Conservation (phyloP, 2,113 vertebrate genomes). For the Myocastor coypus region DNA sequence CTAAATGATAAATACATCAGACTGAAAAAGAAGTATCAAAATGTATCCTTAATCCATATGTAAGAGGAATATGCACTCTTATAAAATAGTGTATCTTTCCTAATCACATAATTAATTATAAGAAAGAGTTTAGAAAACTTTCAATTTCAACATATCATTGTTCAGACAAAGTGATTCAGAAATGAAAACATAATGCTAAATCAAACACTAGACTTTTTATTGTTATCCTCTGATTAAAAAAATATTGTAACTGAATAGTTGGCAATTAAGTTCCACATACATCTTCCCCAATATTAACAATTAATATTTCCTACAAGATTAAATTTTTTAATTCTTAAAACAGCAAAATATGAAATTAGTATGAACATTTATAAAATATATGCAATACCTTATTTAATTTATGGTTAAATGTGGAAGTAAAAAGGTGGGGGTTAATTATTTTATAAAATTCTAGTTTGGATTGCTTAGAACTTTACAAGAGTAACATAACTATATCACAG, state of each 20-base stretch:
- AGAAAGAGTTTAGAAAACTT: conserved; percentile 31
- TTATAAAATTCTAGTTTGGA: background rate
- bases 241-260: background rate
- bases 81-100: conserved; percentile 50
- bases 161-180: conserved; percentile 49
- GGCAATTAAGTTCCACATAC: background rate
- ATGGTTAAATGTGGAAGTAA: background rate
- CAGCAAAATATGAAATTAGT: background rate
- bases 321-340: conserved; percentile 5
- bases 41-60: conserved; percentile 69
- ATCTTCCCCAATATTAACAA: conserved; percentile 27
- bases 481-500: background rate
- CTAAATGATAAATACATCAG: conserved; percentile 78
- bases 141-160: background rate
- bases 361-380: background rate
- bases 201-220: background rate
- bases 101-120: conserved; percentile 68
- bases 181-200: conserved; percentile 37
- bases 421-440: background rate
- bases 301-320: background rate
- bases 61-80: background rate
- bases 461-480: background rate
- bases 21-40: conserved; percentile 51
- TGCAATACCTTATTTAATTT: background rate
- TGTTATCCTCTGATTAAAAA: conserved; percentile 26